Conservation (phyloP, 2,113 vertebrate genomes). For the Rhinoderma darwinii region DNA sequence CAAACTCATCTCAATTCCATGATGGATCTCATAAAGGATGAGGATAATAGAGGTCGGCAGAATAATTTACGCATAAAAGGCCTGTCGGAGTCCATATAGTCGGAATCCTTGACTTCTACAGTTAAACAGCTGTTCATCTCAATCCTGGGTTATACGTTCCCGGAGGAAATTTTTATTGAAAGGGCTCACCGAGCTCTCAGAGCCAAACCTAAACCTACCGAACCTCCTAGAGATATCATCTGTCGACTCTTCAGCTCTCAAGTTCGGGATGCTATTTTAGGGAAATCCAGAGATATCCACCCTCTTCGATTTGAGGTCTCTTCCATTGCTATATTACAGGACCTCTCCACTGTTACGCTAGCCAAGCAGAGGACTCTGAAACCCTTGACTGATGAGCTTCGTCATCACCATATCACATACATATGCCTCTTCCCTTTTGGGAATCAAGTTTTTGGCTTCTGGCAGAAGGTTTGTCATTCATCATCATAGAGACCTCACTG, state of each 20-base stretch:
- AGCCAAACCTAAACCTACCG: neutral
- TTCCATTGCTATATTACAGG: neutral
- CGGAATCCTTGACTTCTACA: too few species aligned
- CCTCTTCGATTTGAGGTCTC: neutral
- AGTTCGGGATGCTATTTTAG: neutral
- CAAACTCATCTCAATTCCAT: too few species aligned
- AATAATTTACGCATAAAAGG: too few species aligned
- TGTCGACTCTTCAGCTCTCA: neutral
- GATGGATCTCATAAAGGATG: too few species aligned
- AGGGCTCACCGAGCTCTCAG: neutral
- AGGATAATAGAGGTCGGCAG: too few species aligned
- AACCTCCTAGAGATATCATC: neutral
- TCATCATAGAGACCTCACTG: too few species aligned
- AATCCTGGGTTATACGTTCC: too few species aligned
- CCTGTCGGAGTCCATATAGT: too few species aligned
- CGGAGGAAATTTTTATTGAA: neutral
- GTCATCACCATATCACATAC: conserved; percentile 68
- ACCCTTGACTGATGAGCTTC: neutral
- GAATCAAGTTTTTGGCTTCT: too few species aligned
- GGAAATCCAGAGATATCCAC: neutral
- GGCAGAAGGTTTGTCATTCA: too few species aligned
- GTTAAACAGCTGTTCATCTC: too few species aligned
- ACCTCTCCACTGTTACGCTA: neutral
- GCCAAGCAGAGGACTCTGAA: neutral
- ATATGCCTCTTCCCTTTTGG: conserved; percentile 67